phyloP scores from a whole-genome alignment of 2,888 invertebrate species.

The Tuta absoluta region DNA sequence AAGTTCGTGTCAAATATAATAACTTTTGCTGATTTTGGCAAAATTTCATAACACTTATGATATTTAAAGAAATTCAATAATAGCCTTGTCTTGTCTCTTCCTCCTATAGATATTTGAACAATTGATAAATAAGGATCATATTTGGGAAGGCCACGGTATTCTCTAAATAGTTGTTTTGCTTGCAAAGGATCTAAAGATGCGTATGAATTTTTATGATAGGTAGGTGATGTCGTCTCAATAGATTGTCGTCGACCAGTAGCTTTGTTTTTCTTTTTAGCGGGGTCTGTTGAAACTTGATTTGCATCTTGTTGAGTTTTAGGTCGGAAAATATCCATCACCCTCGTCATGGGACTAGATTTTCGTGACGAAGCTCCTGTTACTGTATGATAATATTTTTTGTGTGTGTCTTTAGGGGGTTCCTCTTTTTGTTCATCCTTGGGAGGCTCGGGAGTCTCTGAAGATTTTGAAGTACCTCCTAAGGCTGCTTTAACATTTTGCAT shows the following conservation, averaged over 20 bases:
- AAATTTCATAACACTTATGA: slow-evolving; percentile 76
- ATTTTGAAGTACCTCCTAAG: slow-evolving; percentile 50
- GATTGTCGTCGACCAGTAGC: slow-evolving; percentile 65
- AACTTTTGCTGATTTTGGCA: slow-evolving; percentile 77
- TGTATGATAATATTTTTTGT: slow-evolving; percentile 78
- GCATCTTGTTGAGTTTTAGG: slow-evolving; percentile 66
- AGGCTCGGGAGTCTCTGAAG: slow-evolving; percentile 62
- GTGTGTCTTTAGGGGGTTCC: slow-evolving; percentile 66
- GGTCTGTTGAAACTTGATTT: slow-evolving; percentile 55
- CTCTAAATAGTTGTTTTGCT: slow-evolving; percentile 74
- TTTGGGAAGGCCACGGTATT: slow-evolving; percentile 74
- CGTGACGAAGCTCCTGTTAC: slow-evolving; percentile 75
- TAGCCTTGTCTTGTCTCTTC: slow-evolving; percentile 73
- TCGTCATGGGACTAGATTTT: slow-evolving; percentile 75
- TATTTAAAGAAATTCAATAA: slow-evolving; percentile 76
- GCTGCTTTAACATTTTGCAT: slow-evolving; percentile 57
- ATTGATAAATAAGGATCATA: slow-evolving; percentile 77
- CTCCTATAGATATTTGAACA: slow-evolving; percentile 76
- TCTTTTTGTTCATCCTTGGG: slow-evolving; percentile 57
- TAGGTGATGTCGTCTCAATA: slow-evolving; percentile 74
- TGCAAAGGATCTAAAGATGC: slow-evolving; percentile 73
- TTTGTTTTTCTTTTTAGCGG: slow-evolving; percentile 68
- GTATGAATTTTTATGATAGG: slow-evolving; percentile 76
- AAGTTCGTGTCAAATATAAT: slow-evolving; percentile 78
- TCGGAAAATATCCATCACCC: slow-evolving; percentile 76